A percentile compares a stretch with the other conserved stretches of the same genome.
These are phyloP conservation scores for Chromoteleia sp. DNA, from an alignment of 2,888 invertebrate genomes.

Conservation along the genomic window DNA sequence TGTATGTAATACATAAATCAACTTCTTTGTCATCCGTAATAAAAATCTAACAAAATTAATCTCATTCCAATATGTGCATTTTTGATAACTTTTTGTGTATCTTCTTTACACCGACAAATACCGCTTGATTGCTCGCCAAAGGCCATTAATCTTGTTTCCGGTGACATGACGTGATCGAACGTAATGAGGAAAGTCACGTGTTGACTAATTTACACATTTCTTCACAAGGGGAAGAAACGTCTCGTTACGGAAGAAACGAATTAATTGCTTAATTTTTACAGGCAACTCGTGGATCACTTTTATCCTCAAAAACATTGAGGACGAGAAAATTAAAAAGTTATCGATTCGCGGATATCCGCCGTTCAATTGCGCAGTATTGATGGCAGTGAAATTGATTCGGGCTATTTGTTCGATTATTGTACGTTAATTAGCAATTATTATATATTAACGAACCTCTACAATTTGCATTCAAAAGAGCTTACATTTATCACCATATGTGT, in stretches of 20 bases:
- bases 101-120: conserved; percentile 46
- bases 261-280: conserved; percentile 55
- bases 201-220: conserved; percentile 70
- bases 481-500: background rate
- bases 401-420: conserved; percentile 31
- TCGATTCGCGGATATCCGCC: conserved; percentile 28
- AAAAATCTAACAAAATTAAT: background rate
- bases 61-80: conserved; percentile 13
- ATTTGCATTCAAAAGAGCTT: conserved; percentile 29
- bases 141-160: conserved; percentile 70
- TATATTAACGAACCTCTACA: conserved; percentile 15
- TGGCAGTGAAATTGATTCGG: conserved; percentile 21
- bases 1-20: too few species aligned
- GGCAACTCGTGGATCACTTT: background rate
- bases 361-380: conserved; percentile 2
- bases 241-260: conserved; percentile 52
- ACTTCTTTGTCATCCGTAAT: too few species aligned
- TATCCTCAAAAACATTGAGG: conserved; percentile 9
- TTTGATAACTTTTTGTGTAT: conserved; percentile 28
- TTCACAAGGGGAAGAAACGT: conserved; percentile 54
- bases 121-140: conserved; percentile 43
- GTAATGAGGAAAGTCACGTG: conserved; percentile 74
- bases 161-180: conserved; percentile 71
- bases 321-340: conserved; percentile 37
- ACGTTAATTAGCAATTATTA: conserved; percentile 37